A percentile compares a stretch with the other conserved stretches of the same genome.
Evolutionary conservation across 2,113 vertebrate species (phyloP).

Genomic region (Spizaetus ornatus): DNA sequence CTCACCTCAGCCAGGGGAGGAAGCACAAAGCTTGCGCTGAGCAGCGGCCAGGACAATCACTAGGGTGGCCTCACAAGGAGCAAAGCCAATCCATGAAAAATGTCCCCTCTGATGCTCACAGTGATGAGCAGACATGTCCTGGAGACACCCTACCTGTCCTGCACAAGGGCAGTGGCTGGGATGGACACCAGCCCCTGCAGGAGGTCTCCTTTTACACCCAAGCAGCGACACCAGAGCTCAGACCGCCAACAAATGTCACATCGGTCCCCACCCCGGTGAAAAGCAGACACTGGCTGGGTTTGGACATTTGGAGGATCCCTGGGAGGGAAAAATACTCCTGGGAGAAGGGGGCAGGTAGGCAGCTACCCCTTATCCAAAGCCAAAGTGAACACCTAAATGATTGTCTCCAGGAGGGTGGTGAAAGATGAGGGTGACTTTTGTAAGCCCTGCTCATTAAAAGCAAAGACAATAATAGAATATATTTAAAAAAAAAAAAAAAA

Average conservation of each 20-base stretch:
- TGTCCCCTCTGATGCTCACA: background rate
- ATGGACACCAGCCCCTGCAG: background rate
- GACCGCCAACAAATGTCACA: background rate
- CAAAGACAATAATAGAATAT: background rate
- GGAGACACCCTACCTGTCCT: background rate
- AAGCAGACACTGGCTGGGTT: background rate
- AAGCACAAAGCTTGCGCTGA: background rate
- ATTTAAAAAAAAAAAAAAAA: background rate
- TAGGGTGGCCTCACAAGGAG: background rate
- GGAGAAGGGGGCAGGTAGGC: background rate
- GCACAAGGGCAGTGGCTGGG: background rate
- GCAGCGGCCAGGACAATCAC: background rate
- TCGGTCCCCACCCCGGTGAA: rapidly evolving
- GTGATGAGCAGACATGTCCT: background rate
- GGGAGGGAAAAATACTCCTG: background rate
- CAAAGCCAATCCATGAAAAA: background rate
- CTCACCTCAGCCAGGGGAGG: background rate
- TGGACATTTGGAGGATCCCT: background rate
- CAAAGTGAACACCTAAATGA: background rate
- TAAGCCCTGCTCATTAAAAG: background rate
- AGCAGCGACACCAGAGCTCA: background rate
- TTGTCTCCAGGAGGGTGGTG: background rate
- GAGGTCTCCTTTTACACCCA: background rate
- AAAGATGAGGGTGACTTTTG: background rate
- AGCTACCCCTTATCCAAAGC: background rate